Evolutionary conservation across 2,113 vertebrate genomes (phyloP), one percentile per base, ranked within the genome.

Genomic region (Phycodurus eques): DNA sequence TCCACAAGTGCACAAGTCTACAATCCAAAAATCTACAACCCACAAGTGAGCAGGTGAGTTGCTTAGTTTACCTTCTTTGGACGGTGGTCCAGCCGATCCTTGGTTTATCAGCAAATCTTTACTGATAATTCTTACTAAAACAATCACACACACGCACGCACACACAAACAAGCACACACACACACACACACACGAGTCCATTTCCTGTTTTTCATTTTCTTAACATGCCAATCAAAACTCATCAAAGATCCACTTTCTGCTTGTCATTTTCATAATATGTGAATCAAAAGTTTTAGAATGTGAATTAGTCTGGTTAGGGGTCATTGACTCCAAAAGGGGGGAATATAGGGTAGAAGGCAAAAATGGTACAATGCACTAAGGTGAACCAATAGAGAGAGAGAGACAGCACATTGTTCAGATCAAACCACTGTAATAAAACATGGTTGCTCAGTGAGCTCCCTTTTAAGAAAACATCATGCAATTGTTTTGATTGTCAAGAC

Each of bases 121-220:
- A 78, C 72, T 89, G 80, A 88, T 86, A 85, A 90, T 89, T 78
- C 87, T 65, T 57, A 89, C 90, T 91, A 77, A 54, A 82, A 2
- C 74, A 80, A 76, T 20, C 65, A 84, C 73, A 88, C 76, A 85
- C 20, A 87, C 57, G 63, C 0, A 39, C 72, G 53, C 80, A 68
- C n/a, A 22, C 2, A 5, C 44, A 78, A 13, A 22, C 19, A 57
- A 5, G 20, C 5, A 14, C 27, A 0, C 4, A 59, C 12, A 2
- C 75, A 80, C 77, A 14, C 66, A 84, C 70, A 86, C 73, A 85
- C n/a, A 87, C 59, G 59, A 0, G 46, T 75, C 61, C 80, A 64
- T 17, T 27, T 4, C 6, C 47, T 79, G 75, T 73, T 17, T 5
- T 6, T 35, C 49, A 53, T 1, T 11, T 33, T 22, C 8, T 22